Evolutionary conservation across 1,140 invertebrate genomes (phyloP).

Genomic region (Sycobia sp.): DNA sequence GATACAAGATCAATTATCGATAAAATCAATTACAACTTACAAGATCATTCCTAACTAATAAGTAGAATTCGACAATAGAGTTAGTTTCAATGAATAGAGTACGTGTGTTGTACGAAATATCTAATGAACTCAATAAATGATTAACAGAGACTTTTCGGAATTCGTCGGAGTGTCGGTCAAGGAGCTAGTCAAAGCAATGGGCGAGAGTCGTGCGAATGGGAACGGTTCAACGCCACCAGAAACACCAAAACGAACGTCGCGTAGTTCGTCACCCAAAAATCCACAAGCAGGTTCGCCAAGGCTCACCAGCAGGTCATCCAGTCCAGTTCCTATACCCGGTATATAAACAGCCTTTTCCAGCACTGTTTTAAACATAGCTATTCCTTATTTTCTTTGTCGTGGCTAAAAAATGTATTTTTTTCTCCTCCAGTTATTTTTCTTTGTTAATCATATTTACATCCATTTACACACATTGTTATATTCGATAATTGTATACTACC

Average conservation of each 20-base stretch:
- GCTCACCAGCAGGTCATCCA: constrained; percentile 65
- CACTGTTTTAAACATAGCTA: too few relatives aligned
- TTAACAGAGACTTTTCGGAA: constrained; percentile 66
- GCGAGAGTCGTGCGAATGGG: constrained; percentile 77
- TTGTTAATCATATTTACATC: not conserved
- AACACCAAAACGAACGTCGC: constrained; percentile 68
- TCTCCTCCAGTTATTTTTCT: not conserved
- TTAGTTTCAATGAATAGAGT: not conserved
- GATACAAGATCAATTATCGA: too few relatives aligned
- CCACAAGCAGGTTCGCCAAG: constrained; percentile 62
- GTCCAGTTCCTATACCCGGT: constrained; percentile 68
- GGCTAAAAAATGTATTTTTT: not conserved
- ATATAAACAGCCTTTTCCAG: too few relatives aligned
- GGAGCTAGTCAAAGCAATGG: constrained; percentile 79
- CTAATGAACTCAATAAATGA: constrained; percentile 17
- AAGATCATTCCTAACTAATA: not conserved
- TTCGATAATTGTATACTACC: too few relatives aligned
- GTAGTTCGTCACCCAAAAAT: constrained; percentile 69
- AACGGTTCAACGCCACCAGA: constrained; percentile 77
- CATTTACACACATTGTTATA: constrained; percentile 4
- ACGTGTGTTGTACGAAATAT: not conserved
- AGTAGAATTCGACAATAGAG: not conserved
- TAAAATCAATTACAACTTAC: not conserved
- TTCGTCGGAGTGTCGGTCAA: constrained; percentile 78
- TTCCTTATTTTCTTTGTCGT: constrained; percentile 14